Base-by-base conservation (phyloP, 2,113 vertebrate species). In the Donacobius atricapilla region DNA sequence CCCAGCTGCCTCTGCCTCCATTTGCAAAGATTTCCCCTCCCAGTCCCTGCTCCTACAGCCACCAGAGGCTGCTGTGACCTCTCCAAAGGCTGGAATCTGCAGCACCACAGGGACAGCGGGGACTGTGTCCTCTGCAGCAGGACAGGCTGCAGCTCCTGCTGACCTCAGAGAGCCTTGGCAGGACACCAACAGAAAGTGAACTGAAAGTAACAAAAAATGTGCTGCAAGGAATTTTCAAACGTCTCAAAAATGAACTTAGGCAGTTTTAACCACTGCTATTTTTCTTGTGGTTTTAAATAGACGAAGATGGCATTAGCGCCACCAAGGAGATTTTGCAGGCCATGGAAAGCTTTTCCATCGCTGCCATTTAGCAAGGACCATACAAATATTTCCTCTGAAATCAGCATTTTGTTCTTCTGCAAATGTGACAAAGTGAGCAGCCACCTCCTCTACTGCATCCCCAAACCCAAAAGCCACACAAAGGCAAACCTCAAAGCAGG, bases 51-150 rank as follows among this genome's bases (percentile, higher is more conserved):
- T 28, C 65, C 83, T 42, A 11, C 2, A 31, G 87, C 97, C 97
- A 97, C 95, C 96, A 98, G 97, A 95, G 97, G 97, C 83, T 97
- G 97, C 79, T 93, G 93, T 77, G 90, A 48, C 91, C 94, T 92
- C 93, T 95, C 57, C 27, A 58, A 90, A 71, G 72, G 27, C 79
- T 69, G 88, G 20, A 5, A 53, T 5, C 65, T n/a, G 77, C 80
- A 57, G 28, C 14, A 3, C n/a, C 75, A 13, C 31, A 2, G 4
- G 69, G 63, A 25, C 37, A 48, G 35, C 39, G 39, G n/a, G 48
- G 35, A 31, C 1, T 1, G 6, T 28, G 72, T 50, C 51, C 64
- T 54, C 89, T 73, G 83, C 89, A 72, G 66, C 40, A 35, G 44
- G 15, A 53, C 53, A 2, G 47, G 33, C 83, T 54, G 68, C 2